Conservation (phyloP, 2,888 invertebrate genomes). For the Diarsia brunnea region DNA sequence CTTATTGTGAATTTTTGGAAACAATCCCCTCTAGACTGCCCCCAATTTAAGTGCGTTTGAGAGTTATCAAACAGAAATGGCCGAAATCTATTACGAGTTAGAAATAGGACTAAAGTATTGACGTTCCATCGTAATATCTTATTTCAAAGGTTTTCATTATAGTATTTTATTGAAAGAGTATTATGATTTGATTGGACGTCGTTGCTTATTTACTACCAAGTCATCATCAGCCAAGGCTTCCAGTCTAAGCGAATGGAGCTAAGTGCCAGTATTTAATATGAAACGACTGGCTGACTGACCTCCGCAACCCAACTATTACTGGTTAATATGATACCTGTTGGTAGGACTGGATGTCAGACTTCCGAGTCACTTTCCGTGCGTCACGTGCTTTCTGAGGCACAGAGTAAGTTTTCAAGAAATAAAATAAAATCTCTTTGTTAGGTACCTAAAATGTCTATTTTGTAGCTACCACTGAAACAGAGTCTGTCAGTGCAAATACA, state of each 20-base stretch:
- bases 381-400: no score
- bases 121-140: conserved; percentile 9
- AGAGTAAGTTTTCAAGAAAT: background rate
- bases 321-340: no score
- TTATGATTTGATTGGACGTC: background rate
- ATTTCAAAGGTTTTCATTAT: background rate
- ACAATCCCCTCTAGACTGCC: conserved; percentile 47
- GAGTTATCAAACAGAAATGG: conserved; percentile 44
- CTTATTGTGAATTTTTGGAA: conserved; percentile 52
- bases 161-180: background rate
- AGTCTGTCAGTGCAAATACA: background rate
- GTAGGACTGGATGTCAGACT: no score
- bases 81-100: conserved; percentile 33
- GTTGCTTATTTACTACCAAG: background rate
- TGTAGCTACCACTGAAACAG: background rate
- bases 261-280: no score
- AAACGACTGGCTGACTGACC: no score
- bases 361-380: no score
- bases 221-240: no score
- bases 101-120: conserved; percentile 25
- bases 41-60: conserved; percentile 47
- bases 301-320: no score
- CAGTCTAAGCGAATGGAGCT: no score
- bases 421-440: background rate
- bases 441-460: background rate